Evolutionary conservation across 2,888 invertebrate genomes (phyloP).

Genomic region (Arenicola marina): DNA sequence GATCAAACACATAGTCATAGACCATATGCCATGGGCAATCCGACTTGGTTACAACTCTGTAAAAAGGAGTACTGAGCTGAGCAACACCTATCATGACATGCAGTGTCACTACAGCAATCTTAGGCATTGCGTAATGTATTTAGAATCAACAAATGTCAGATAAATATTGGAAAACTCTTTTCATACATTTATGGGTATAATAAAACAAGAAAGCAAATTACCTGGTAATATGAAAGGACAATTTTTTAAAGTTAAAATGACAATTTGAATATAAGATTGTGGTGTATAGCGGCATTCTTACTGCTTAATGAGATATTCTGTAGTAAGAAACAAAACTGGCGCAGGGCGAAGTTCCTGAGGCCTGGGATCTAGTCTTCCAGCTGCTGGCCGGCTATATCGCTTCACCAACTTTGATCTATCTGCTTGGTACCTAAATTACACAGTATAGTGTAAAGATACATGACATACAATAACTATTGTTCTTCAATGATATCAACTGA

Average conservation of each 20-base stretch:
- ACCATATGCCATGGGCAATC: slow-evolving; percentile 65
- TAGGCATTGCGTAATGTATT: too few species aligned
- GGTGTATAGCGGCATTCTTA: background rate
- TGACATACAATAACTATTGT: too few species aligned
- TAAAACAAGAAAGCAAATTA: too few species aligned
- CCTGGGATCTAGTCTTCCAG: background rate
- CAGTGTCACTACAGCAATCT: too few species aligned
- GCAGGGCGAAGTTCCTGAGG: background rate
- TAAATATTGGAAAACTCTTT: too few species aligned
- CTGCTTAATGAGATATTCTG: background rate
- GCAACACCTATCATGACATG: too few species aligned
- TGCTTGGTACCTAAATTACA: too few species aligned
- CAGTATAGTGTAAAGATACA: too few species aligned
- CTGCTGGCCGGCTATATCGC: background rate
- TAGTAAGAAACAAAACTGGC: background rate
- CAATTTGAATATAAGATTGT: background rate
- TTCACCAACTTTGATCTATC: background rate
- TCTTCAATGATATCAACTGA: too few species aligned
- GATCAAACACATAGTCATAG: slow-evolving; percentile 79
- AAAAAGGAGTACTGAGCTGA: background rate
- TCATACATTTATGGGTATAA: too few species aligned
- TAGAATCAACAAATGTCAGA: too few species aligned
- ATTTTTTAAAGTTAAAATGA: background rate
- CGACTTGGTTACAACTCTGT: slow-evolving; percentile 48
- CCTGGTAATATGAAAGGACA: too few species aligned